phyloP scores from a whole-genome alignment of 2,888 invertebrate species.

The Ceriagrion tenellum region DNA sequence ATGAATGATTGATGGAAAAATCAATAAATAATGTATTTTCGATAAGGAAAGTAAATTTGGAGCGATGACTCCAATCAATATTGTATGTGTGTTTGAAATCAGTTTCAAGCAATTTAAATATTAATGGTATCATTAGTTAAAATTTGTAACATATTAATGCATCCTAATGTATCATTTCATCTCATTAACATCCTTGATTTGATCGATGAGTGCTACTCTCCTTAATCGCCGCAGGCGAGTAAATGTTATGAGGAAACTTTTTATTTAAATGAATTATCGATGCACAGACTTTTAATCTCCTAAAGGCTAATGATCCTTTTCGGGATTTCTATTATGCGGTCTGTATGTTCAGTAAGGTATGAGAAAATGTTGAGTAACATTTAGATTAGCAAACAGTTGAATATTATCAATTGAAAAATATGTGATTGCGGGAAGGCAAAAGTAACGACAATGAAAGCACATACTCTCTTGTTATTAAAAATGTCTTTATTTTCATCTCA shows the following conservation, averaged over 20 bases:
- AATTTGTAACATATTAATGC: not conserved
- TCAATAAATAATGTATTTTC: not conserved
- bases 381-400: too few species aligned
- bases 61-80: not conserved
- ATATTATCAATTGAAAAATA: too few species aligned
- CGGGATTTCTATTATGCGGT: too few species aligned
- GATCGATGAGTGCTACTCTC: not conserved
- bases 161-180: not conserved
- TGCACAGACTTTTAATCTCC: not conserved
- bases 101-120: not conserved
- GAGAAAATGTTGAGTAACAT: too few species aligned
- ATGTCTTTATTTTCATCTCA: slow-evolving; percentile 48
- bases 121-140: not conserved
- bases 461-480: not conserved
- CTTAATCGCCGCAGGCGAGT: not conserved
- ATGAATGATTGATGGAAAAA: not conserved
- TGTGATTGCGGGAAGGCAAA: not conserved
- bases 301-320: too few species aligned
- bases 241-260: not conserved
- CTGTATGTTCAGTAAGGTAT: too few species aligned
- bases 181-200: not conserved
- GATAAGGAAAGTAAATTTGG: not conserved
- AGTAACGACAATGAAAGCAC: not conserved
- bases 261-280: not conserved
- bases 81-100: not conserved